Conservation (phyloP, 1,140 invertebrate genomes). For the Pentalonia nigronervosa region DNA sequence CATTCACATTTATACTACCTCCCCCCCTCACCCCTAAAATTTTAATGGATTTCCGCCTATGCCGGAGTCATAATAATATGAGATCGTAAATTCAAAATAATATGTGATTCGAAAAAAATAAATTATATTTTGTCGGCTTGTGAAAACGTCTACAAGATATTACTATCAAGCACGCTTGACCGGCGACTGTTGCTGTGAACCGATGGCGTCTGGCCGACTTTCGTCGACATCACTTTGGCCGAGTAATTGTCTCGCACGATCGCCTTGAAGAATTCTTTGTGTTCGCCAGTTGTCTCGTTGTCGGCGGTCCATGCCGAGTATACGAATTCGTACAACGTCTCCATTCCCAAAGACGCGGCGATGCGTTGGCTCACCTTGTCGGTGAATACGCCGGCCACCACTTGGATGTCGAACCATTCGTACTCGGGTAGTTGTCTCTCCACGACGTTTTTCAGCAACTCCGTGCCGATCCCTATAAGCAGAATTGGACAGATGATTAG, state of each 20-base stretch:
- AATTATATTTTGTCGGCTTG: not conserved
- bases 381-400: slow-evolving; percentile 40
- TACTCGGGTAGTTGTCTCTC: not conserved
- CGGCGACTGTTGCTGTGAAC: not conserved
- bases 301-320: not conserved
- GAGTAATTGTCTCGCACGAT: not conserved
- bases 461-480: not conserved
- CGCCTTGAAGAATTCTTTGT: not conserved
- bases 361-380: not conserved
- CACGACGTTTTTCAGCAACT: not conserved
- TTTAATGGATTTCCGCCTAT: too few species aligned
- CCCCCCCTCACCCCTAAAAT: too few species aligned
- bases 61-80: too few species aligned
- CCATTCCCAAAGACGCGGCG: slow-evolving; percentile 20
- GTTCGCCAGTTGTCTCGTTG: not conserved
- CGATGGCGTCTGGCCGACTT: not conserved
- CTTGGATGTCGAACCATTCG: not conserved
- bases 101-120: not conserved
- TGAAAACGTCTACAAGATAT: not conserved
- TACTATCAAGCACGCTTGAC: not conserved
- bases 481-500: not conserved
- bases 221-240: not conserved
- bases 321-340: not conserved
- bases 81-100: not conserved
- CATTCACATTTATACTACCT: too few species aligned